Base-by-base conservation (phyloP, 2,113 vertebrate genomes). In the Mesoclemmys tuberculata region DNA sequence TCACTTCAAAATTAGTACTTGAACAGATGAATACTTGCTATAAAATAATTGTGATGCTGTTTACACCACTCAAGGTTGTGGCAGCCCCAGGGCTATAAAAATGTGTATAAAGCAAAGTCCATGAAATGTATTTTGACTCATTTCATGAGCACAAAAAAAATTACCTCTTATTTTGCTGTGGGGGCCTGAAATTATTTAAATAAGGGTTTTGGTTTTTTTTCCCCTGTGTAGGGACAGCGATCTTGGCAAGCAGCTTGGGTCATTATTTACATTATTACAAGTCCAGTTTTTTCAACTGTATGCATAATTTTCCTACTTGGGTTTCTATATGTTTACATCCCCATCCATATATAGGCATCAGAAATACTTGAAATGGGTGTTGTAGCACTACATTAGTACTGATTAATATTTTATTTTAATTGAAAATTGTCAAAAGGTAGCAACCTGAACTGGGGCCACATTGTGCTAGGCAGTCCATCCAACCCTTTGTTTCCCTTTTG, bases 1-100 rank as follows among this genome's bases (percentile, higher is more conserved):
- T 94, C 61, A 83, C 26, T 71, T 96, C 48, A 93, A 85, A 94
- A 94, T 94, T 95, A 26, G 5, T 71, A 51, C 29, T 91, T 91
- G 61, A 94, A 95, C 35, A 95, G 18, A 90, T 90, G 0, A 96
- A 88, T 88, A 75, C 48, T 93, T 96, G 10, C 21, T 89, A 84
- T 10, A n/a, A 80, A 96, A 92, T 81, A 93, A 85, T 91, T 27
- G 4, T 80, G 82, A 54, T 77, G 4, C 3, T 94, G 31, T 95
- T 92, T 90, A 91, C 4, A 80, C 6, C 2, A 48, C 4, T 56
- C 31, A 92, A 84, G 46, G 91, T 84, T 88, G 49, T 89, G 48
- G 18, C 38, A 93, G 22, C 19, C 44, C 22, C 58, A 90, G 26
- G 22, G 18, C 16, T n/a, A 75, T 89, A 22, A 56, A 46, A 26